A percentile compares a stretch with the other conserved stretches of the same genome.
These are phyloP conservation scores for Rhinolophus sinicus DNA, from an alignment of 2,113 vertebrate species.

Conservation along the genomic window DNA sequence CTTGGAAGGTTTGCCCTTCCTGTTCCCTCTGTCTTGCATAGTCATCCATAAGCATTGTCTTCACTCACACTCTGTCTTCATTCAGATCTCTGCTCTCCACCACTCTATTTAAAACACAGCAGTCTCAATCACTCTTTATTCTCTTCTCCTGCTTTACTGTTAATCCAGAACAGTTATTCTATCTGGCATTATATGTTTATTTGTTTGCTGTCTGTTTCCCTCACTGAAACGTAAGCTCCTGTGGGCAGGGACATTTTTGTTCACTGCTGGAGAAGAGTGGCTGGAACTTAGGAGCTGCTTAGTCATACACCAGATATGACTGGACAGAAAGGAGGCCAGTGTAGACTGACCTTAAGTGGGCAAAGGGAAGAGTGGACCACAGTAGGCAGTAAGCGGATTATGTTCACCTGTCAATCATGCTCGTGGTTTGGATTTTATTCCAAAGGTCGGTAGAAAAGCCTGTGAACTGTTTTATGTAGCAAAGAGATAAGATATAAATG, in stretches of 20 bases:
- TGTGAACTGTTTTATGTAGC: constrained; percentile 11
- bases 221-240: background rate
- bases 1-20: background rate
- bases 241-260: background rate
- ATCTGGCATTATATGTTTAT: background rate
- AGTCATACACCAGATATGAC: background rate
- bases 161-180: background rate
- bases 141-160: background rate
- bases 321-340: background rate
- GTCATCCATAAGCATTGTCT: background rate
- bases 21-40: background rate
- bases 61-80: background rate
- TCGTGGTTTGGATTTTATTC: constrained; percentile 19
- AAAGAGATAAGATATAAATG: constrained; percentile 1
- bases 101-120: background rate
- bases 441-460: background rate
- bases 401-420: background rate
- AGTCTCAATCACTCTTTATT: background rate
- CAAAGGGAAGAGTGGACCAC: background rate
- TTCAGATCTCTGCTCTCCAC: background rate
- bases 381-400: background rate
- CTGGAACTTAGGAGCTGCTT: background rate
- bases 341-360: background rate
- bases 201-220: background rate
- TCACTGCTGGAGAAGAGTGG: background rate